phyloP scores from a whole-genome alignment of 2,113 vertebrate genomes.

The Melospiza georgiana region DNA sequence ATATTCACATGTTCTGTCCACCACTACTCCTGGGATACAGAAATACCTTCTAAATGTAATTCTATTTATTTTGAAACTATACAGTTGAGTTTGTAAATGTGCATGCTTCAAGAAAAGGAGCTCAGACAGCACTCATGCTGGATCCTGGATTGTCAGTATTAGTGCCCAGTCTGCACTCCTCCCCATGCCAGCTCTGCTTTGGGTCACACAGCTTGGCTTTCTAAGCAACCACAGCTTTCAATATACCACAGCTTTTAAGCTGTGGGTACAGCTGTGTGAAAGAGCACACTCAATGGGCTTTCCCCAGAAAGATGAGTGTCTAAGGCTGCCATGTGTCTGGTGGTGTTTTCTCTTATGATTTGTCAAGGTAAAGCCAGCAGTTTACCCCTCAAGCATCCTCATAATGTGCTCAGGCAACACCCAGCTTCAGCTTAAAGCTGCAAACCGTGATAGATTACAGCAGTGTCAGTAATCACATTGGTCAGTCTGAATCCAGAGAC shows the following conservation, averaged over 20 bases:
- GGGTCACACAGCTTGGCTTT: background rate
- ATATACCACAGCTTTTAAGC: too few species aligned
- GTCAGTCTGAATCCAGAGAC: background rate
- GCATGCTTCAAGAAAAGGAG: background rate
- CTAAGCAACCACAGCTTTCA: background rate
- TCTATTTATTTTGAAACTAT: background rate
- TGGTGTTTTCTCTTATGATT: background rate
- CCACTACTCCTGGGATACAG: background rate
- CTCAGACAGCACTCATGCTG: background rate
- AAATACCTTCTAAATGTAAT: background rate
- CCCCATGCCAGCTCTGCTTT: background rate
- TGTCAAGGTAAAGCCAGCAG: background rate
- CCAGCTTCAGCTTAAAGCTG: background rate
- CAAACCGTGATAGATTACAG: background rate
- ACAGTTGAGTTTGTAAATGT: background rate
- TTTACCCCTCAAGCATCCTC: background rate
- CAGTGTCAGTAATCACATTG: background rate
- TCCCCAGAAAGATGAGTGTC: background rate
- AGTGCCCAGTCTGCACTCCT: rapidly evolving
- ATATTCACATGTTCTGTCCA: background rate
- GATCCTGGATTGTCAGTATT: background rate
- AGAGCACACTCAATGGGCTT: background rate
- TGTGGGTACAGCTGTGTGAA: background rate
- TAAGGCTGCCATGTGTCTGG: background rate
- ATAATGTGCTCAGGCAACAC: background rate